Percentiles rank a stretch among this genome's conserved stretches.
Evolutionary conservation across 2,888 invertebrate species (phyloP).

Genomic region (Perizoma flavofasciatum): DNA sequence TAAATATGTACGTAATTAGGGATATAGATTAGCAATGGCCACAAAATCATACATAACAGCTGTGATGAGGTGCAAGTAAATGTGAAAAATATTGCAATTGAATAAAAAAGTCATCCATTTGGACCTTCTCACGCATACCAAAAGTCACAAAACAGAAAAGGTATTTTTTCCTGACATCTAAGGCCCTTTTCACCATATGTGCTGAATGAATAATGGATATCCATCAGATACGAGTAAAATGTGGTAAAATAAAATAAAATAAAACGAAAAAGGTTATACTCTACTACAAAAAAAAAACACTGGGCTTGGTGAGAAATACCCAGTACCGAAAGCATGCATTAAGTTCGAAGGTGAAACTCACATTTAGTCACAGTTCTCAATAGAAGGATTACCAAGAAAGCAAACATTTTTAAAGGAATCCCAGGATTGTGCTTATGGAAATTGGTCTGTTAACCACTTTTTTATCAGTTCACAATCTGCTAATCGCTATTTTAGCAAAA

Average conservation of each 20-base stretch:
- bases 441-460: too few relatives aligned
- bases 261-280: too few relatives aligned
- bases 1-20: constrained; percentile 6
- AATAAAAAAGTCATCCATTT: constrained; percentile 7
- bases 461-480: too few relatives aligned
- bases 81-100: constrained; percentile 6
- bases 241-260: too few relatives aligned
- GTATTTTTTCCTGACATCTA: background rate
- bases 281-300: too few relatives aligned
- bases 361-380: constrained; percentile 14
- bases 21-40: constrained; percentile 17
- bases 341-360: background rate
- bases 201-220: background rate
- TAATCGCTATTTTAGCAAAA: too few relatives aligned
- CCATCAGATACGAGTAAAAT: background rate
- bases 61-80: constrained; percentile 35
- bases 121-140: constrained; percentile 15
- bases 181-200: constrained; percentile 3
- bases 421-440: too few relatives aligned
- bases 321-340: too few relatives aligned
- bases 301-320: too few relatives aligned
- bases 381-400: constrained; percentile 25
- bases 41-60: constrained; percentile 24
- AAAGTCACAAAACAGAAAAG: constrained; percentile 15
- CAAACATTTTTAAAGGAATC: constrained; percentile 24